Conservation (phyloP, 2,888 invertebrate species). For the Boloria selene region DNA sequence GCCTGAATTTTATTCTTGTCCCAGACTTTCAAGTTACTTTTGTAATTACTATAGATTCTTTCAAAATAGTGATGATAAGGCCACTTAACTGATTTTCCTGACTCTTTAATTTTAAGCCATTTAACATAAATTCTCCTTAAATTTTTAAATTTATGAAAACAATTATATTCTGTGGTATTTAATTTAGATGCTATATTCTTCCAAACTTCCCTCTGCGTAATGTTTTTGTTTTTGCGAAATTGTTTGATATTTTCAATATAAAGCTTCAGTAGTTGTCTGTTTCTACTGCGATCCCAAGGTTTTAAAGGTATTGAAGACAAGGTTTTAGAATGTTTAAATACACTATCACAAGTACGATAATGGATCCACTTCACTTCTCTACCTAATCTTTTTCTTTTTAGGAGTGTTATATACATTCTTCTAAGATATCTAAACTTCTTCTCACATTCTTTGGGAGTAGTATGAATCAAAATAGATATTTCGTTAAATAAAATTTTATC, state of each 20-base stretch:
- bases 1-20: conserved; percentile 60
- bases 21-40: conserved; percentile 62
- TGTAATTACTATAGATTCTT: conserved; percentile 68
- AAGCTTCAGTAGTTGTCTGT: conserved; percentile 59
- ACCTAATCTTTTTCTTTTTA: conserved; percentile 68
- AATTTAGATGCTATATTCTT: conserved; percentile 65
- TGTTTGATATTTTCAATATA: conserved; percentile 68
- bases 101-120: conserved; percentile 57
- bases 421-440: conserved; percentile 68
- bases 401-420: conserved; percentile 67
- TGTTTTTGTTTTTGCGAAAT: conserved; percentile 56
- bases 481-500: conserved; percentile 63
- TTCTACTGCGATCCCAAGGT: conserved; percentile 70
- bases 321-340: conserved; percentile 67
- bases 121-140: conserved; percentile 70
- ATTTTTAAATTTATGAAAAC: conserved; percentile 75
- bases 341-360: conserved; percentile 67
- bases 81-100: conserved; percentile 68
- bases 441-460: conserved; percentile 63
- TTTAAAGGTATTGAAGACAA: conserved; percentile 58
- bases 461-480: conserved; percentile 59
- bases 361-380: conserved; percentile 74
- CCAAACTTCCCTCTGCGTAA: conserved; percentile 72
- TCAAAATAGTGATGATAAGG: conserved; percentile 71
- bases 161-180: conserved; percentile 68